Evolutionary conservation across 2,888 invertebrate genomes (phyloP), one percentile per base, ranked within the genome.

Genomic region (Sesia bembeciformis): DNA sequence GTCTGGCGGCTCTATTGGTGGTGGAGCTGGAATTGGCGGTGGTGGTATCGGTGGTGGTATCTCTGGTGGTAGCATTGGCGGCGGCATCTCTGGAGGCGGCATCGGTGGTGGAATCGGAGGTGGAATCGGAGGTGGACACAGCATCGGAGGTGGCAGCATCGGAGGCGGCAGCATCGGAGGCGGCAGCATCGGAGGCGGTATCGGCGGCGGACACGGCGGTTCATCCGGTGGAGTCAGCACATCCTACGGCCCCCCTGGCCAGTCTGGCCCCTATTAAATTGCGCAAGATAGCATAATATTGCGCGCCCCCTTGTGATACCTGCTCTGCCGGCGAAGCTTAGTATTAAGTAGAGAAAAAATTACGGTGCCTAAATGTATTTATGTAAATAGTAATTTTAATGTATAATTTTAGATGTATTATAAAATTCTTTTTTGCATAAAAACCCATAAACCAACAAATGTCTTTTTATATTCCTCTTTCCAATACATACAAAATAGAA

Each of bases 211-310:
- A 5, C 68, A 72, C 64, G 72, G 77, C 23, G 78, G 83, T 56
- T 78, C 75, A 72, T 76, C 65, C 40, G 68, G 72, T 42, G 83
- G 82, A 54, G 91, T 91, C 70, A 91, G 91, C 89, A 74, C 90
- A 67, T 91, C 87, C 61, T 93, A 93, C 84, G 93, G 93, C 59
- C 90, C 93, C 71, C 93, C 93, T 70, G 92, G 91, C 60, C 91
- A 90, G 71, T 93, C 93, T 70, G 93, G 93, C 74, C 93, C 93
- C 61, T 93, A 93, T 78, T 91, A 91, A 81, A 70, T 63, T 63
- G 71, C 73, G 78, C 80, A 60, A 60, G 56, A 58, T 38, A 50
- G 5, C 6, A 50, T 50, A 38, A 8, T 39, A 50, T 39, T 65
- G 67, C 72, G 78, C 78, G 73, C 76, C 70, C 74, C 74, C 78